These are phyloP conservation scores for Pterophyllum scalare DNA, from an alignment of 2,113 vertebrate species.

Conservation along the genomic window DNA sequence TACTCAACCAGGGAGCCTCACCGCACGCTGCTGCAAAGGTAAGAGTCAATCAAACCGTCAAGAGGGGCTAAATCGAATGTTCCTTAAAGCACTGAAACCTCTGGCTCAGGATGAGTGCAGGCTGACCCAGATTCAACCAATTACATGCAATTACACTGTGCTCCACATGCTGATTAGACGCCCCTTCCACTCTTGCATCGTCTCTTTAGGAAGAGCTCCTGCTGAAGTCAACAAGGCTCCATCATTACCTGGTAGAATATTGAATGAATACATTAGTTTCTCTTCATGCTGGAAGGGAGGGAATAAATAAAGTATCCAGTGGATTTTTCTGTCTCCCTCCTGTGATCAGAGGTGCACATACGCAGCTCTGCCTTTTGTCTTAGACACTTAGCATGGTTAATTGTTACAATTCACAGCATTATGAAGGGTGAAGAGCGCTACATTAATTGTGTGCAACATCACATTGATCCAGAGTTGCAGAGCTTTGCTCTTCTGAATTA, in stretches of 20 bases:
- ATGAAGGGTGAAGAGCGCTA: background rate
- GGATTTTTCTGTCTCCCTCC: background rate
- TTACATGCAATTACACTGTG: slow-evolving; percentile 25
- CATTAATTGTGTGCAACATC: background rate
- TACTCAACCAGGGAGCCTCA: slow-evolving; percentile 97
- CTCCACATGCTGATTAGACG: slow-evolving; percentile 1
- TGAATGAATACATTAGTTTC: background rate
- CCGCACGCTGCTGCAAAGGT: slow-evolving; percentile 97
- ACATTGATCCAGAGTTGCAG: background rate
- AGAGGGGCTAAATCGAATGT: background rate
- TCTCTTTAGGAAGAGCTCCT: slow-evolving; percentile 7
- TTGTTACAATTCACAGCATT: background rate
- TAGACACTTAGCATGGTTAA: background rate
- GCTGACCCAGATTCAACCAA: slow-evolving; percentile 66
- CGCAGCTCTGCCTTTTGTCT: background rate
- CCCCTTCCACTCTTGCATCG: background rate
- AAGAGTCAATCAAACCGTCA: slow-evolving; percentile 45
- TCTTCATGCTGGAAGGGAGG: no score
- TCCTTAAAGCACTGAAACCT: slow-evolving; percentile 18
- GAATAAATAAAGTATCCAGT: no score
- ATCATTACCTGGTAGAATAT: background rate
- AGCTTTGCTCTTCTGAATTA: background rate
- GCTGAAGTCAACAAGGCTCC: slow-evolving; percentile 4
- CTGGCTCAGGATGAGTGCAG: slow-evolving; percentile 35
- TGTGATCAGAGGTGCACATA: background rate